A percentile compares a stretch with the other conserved stretches of the same genome.
phyloP scores from a whole-genome alignment of 2,797 vertebrate genomes.

The Coccyzus lansbergi region DNA sequence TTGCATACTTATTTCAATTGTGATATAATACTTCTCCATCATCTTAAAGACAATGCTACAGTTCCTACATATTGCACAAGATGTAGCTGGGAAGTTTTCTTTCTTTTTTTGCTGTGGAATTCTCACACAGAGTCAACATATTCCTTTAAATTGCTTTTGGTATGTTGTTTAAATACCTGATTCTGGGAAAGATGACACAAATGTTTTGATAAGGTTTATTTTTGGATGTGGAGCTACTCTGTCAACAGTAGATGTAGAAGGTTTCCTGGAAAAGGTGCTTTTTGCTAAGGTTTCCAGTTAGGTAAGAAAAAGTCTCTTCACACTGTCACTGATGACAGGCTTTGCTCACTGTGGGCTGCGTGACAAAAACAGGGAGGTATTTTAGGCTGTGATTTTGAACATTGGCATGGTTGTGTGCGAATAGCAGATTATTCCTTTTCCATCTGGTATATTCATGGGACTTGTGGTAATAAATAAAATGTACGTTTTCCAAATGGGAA shows the following conservation, averaged over 20 bases:
- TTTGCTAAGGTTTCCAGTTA: constrained; percentile 37
- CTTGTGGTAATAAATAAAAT: constrained; percentile 8
- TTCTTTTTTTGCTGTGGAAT: not conserved
- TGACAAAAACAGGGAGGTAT: constrained; percentile 23
- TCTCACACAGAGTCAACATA: not conserved
- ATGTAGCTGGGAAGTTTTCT: not conserved
- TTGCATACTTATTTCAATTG: not conserved
- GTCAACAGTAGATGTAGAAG: not conserved
- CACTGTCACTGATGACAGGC: constrained; percentile 1
- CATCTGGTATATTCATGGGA: constrained; percentile 40
- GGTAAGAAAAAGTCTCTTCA: constrained; percentile 26
- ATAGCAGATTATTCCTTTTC: constrained; percentile 31
- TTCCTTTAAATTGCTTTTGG: not conserved
- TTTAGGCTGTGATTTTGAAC: constrained; percentile 43
- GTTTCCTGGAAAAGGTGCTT: constrained; percentile 21
- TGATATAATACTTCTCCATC: not conserved
- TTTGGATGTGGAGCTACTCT: not conserved
- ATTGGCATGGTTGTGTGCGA: constrained; percentile 16
- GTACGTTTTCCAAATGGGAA: constrained; percentile 40
- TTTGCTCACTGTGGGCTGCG: constrained; percentile 27
- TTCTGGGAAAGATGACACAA: constrained; percentile 4
- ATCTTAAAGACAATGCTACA: not conserved
- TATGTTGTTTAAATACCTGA: constrained; percentile 3
- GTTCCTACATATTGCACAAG: not conserved
- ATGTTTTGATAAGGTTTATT: constrained; percentile 18